Evolutionary conservation across 2,113 vertebrate genomes (phyloP).

Genomic region (Spheniscus mendiculus): DNA sequence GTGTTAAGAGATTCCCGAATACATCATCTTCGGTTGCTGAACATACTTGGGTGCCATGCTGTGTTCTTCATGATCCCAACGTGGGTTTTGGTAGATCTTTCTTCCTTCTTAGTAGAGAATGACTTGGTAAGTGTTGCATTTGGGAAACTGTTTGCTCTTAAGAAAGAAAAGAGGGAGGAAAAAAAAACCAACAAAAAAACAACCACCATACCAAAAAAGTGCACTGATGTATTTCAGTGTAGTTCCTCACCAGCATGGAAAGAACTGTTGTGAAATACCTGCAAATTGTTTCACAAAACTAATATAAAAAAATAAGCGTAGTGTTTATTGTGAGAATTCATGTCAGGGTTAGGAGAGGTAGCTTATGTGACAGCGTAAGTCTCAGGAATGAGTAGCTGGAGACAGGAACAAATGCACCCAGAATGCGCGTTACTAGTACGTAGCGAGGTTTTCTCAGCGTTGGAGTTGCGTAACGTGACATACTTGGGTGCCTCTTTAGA

Average conservation of each 20-base stretch:
- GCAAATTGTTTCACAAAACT: background rate
- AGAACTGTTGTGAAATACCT: conserved; percentile 18
- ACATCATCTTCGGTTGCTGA: conserved; percentile 92
- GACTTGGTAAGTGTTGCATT: conserved; percentile 84
- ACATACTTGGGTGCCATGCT: conserved; percentile 93
- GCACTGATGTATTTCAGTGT: background rate
- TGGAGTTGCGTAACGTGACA: background rate
- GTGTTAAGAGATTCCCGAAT: conserved; percentile 91
- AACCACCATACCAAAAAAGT: accelerated
- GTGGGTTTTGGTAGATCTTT: conserved; percentile 94
- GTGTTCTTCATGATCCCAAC: conserved; percentile 98
- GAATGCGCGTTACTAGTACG: accelerated
- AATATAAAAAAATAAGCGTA: accelerated
- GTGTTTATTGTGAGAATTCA: background rate
- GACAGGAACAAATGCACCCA: background rate
- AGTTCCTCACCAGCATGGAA: background rate
- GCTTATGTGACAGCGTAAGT: accelerated
- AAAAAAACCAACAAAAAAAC: too few relatives aligned
- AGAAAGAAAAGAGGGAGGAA: background rate
- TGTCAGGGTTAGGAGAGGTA: background rate
- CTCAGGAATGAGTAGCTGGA: background rate
- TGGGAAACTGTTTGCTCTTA: accelerated
- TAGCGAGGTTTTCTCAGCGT: background rate
- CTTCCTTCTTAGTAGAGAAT: conserved; percentile 90
- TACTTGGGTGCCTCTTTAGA: background rate